A percentile compares a stretch with the other conserved stretches of the same genome.
These are phyloP conservation scores for Limenitis camilla DNA, from an alignment of 2,888 invertebrate genomes.

Conservation along the genomic window DNA sequence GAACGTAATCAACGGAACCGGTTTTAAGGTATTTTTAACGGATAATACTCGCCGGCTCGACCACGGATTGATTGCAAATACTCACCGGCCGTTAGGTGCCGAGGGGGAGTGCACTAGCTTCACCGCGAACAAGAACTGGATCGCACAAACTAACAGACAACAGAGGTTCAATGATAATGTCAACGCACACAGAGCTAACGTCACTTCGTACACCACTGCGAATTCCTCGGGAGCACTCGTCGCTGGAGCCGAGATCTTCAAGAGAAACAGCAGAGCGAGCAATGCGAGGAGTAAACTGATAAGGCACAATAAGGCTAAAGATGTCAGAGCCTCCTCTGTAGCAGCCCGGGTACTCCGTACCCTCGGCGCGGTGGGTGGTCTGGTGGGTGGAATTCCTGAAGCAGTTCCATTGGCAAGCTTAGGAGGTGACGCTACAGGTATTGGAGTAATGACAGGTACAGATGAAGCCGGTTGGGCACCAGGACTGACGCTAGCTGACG, in stretches of 20 bases:
- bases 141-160: conserved; percentile 93
- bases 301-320: conserved; percentile 88
- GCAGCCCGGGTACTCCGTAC: conserved; percentile 53
- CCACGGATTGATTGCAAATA: conserved; percentile 31
- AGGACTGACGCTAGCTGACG: conserved; percentile 74
- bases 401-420: conserved; percentile 73
- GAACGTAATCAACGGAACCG: conserved; percentile 44
- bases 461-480: conserved; percentile 53
- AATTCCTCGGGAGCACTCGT: conserved; percentile 82
- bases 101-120: conserved; percentile 91
- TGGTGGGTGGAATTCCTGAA: conserved; percentile 60
- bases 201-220: conserved; percentile 92
- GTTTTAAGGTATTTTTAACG: conserved; percentile 51
- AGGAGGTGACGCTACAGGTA: conserved; percentile 58
- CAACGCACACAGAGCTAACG: conserved; percentile 90
- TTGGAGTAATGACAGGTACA: conserved; percentile 43
- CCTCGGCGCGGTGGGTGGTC: conserved; percentile 49
- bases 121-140: conserved; percentile 94
- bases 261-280: conserved; percentile 86
- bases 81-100: conserved; percentile 82
- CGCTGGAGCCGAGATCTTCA: conserved; percentile 86
- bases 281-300: conserved; percentile 88
- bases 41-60: conserved; percentile 29
- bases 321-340: conserved; percentile 84
- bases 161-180: conserved; percentile 91